phyloP scores from a whole-genome alignment of 2,888 invertebrate genomes.

The Tromatobia lineatoria region DNA sequence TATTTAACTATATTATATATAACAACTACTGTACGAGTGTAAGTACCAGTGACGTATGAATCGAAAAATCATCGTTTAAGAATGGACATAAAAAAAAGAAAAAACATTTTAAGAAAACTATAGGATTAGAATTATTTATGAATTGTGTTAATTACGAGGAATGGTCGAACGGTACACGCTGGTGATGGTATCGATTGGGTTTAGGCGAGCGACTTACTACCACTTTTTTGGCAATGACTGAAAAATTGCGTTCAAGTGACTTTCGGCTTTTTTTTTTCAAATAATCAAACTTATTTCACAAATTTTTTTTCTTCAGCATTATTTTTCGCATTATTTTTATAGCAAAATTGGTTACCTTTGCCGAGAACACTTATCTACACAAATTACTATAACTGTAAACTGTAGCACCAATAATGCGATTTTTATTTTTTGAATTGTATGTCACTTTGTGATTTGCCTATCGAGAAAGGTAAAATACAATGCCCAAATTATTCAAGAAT shows the following conservation, averaged over 20 bases:
- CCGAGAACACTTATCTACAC: background rate
- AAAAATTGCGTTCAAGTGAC: background rate
- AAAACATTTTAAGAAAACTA: background rate
- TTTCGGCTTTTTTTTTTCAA: background rate
- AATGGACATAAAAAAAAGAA: slow-evolving; percentile 1
- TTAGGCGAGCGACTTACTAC: slow-evolving; percentile 12
- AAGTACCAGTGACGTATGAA: slow-evolving; percentile 33
- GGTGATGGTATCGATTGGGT: slow-evolving; percentile 12
- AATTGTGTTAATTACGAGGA: slow-evolving; percentile 27
- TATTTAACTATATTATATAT: slow-evolving; percentile 45
- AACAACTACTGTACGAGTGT: slow-evolving; percentile 7
- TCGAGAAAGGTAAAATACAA: background rate
- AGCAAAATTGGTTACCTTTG: background rate
- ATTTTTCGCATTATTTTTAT: background rate
- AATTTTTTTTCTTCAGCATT: background rate
- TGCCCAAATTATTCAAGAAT: background rate
- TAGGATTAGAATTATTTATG: slow-evolving; percentile 33
- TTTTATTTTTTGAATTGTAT: too few species aligned
- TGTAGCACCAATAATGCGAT: too few species aligned
- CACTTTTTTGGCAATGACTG: background rate
- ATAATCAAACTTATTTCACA: background rate
- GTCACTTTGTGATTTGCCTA: background rate
- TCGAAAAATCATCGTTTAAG: slow-evolving; percentile 15
- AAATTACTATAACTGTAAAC: too few species aligned
- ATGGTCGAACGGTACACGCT: slow-evolving; percentile 16